Base-by-base conservation (phyloP, 2,797 vertebrate species). In the Melanotaenia boesemani region DNA sequence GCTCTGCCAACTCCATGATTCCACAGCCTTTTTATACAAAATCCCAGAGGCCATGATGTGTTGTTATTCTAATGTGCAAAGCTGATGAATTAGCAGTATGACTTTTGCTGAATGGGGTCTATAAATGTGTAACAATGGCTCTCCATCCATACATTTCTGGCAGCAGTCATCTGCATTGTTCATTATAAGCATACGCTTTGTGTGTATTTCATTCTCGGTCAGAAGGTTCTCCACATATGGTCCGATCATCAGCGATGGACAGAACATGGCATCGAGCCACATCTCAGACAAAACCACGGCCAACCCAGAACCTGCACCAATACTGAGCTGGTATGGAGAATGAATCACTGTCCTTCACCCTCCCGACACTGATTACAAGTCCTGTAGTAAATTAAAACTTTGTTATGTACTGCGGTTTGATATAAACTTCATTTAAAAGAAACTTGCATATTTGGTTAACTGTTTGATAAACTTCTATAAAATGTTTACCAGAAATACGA, bases 51-150 rank as follows among this genome's bases (percentile, higher is more conserved):
- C 77, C 73, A 75, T 74, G 82, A 83, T 74, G 85, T 85, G 88
- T 95, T 94, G 94, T 95, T 92, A 94, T 95, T 93, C 91, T 94
- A 94, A 94, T 94, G 74, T 67, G 26, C 66, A 91, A 94, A 94
- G 81, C 85, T 94, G 94, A 94, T 95, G 94, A 95, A 91, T 85
- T 87, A 83, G 94, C 94, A 94, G 82, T 89, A 90, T 87, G 86
- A 86, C 86, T 91, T 94, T 91, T 93, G 93, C 92, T 95, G 93
- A 94, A 92, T 69, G 36, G 79, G 83, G 90, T 74, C 86, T 77
- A 84, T 86, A 84, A 93, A 91, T 75, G 81, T 81, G 59, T 80
- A 81, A 94, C 94, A 95, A 94, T 93, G 75, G 85, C 76, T 87
- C 68, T 77, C 81, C 74, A 82, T 94, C 93, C 88, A 94, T 94